phyloP scores from a whole-genome alignment of 1,140 invertebrate species.

The Aphelenchoides besseyi region DNA sequence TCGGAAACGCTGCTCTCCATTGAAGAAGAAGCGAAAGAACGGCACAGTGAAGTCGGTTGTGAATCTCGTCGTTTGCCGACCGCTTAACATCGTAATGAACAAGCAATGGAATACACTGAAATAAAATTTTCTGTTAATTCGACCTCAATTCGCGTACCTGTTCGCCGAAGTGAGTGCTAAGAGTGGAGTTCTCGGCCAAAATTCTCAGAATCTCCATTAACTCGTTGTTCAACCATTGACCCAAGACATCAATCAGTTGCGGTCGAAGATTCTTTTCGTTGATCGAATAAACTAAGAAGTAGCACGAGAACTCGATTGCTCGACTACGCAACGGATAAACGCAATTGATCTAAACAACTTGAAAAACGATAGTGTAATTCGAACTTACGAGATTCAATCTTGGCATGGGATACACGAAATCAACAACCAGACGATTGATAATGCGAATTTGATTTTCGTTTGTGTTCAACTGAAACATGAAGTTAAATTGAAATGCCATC shows the following conservation, averaged over 20 bases:
- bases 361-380: not conserved
- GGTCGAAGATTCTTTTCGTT: not conserved
- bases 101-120: slow-evolving; percentile 1
- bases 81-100: slow-evolving; percentile 6
- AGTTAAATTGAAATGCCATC: not conserved
- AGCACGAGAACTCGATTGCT: slow-evolving; percentile 5
- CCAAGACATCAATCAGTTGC: slow-evolving; percentile 2
- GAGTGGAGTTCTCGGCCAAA: not conserved
- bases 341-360: not conserved
- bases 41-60: slow-evolving; percentile 9
- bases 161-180: not conserved
- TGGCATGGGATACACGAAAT: slow-evolving; percentile 2
- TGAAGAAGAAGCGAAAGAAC: not conserved
- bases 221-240: slow-evolving; percentile 9
- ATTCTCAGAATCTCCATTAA: not conserved
- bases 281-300: not conserved
- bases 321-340: not conserved
- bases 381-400: not conserved
- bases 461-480: not conserved
- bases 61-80: not conserved
- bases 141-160: not conserved
- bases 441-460: not conserved
- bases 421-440: not conserved
- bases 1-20: not conserved
- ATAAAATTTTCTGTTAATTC: not conserved